These are phyloP conservation scores for Pontoporia blainvillei DNA, from an alignment of 2,113 vertebrate species.

Conservation along the genomic window DNA sequence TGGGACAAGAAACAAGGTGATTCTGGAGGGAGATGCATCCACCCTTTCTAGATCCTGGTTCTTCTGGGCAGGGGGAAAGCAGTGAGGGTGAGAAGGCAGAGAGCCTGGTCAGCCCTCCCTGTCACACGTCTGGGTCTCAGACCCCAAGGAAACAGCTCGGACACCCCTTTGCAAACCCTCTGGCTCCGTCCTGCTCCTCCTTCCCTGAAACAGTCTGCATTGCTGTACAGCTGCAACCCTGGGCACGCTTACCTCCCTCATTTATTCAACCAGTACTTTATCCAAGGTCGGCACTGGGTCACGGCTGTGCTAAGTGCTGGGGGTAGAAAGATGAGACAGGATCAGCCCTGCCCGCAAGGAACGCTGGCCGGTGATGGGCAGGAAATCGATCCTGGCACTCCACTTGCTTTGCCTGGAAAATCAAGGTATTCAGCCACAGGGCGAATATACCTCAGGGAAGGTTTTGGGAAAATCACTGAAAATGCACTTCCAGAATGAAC, in stretches of 20 bases:
- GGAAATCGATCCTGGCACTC: neutral
- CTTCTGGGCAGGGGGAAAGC: neutral
- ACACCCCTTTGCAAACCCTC: neutral
- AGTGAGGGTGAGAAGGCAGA: neutral
- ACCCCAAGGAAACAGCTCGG: fast-evolving
- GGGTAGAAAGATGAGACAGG: neutral
- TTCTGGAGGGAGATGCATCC: neutral
- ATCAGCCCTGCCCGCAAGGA: neutral
- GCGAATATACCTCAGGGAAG: fast-evolving
- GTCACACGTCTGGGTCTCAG: fast-evolving
- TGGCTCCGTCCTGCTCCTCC: fast-evolving
- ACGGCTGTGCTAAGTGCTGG: neutral
- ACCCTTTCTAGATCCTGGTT: neutral
- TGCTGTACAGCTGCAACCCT: fast-evolving
- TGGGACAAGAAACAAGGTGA: neutral
- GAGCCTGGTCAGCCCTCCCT: fast-evolving
- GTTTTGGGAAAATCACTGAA: neutral
- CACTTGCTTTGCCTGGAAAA: neutral
- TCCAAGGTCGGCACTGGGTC: neutral
- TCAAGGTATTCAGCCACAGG: neutral
- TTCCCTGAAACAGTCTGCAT: neutral
- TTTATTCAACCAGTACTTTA: neutral
- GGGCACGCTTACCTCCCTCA: fast-evolving
- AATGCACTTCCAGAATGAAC: neutral
- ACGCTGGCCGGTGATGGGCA: fast-evolving